phyloP scores from a whole-genome alignment of 1,140 invertebrate species.

The Augochlora pura region DNA sequence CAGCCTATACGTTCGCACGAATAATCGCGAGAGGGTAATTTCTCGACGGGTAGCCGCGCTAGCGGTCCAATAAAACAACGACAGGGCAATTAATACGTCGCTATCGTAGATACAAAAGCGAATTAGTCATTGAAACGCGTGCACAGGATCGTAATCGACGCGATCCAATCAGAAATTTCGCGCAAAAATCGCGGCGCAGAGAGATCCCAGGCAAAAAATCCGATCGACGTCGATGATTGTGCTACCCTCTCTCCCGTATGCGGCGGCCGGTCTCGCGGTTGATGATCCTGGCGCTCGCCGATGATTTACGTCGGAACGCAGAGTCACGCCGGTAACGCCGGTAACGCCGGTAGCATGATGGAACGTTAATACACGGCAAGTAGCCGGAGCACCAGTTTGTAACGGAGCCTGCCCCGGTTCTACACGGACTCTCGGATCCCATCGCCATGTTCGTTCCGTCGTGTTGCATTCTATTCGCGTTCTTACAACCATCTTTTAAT shows the following conservation, averaged over 20 bases:
- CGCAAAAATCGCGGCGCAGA: constrained; percentile 45
- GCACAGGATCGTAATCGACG: constrained; percentile 29
- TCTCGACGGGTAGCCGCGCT: not conserved
- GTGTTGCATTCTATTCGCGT: not conserved
- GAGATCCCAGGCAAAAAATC: constrained; percentile 46
- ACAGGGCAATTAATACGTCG: constrained; percentile 27
- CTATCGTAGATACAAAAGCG: constrained; percentile 4
- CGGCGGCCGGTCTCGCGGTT: constrained; percentile 23
- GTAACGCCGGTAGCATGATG: constrained; percentile 53
- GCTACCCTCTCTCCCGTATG: constrained; percentile 4
- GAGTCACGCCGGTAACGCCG: constrained; percentile 58
- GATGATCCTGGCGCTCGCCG: constrained; percentile 50
- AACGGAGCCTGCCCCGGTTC: constrained; percentile 47
- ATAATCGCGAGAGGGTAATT: constrained; percentile 6
- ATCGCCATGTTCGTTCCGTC: not conserved
- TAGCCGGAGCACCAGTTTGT: constrained; percentile 48
- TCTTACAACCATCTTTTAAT: not conserved
- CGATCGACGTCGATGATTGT: constrained; percentile 58
- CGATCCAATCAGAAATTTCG: constrained; percentile 58
- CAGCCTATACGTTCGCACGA: not conserved
- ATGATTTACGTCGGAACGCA: constrained; percentile 58
- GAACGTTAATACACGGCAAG: constrained; percentile 51
- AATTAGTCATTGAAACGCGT: constrained; percentile 36
- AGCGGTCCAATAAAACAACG: constrained; percentile 2
- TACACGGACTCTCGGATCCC: constrained; percentile 19